These are phyloP conservation scores for Synchiropus splendidus DNA, from an alignment of 2,113 vertebrate species.

Conservation along the genomic window DNA sequence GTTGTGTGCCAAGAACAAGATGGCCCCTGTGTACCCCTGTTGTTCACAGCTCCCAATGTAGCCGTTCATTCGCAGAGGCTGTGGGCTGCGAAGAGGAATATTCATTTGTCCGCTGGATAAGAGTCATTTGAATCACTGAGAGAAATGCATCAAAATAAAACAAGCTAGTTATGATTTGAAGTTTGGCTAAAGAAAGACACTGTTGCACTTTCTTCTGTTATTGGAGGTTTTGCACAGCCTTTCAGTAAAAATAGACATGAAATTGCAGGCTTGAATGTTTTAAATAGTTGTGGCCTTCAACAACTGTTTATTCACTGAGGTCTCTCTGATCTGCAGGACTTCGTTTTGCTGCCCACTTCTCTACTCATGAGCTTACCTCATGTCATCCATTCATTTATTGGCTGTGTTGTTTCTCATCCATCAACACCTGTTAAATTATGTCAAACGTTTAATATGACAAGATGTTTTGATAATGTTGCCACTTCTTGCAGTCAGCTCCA, in stretches of 20 bases:
- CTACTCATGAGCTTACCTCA: too few relatives aligned
- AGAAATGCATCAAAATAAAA: too few relatives aligned
- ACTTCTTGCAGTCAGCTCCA: too few relatives aligned
- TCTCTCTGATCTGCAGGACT: constrained; percentile 15
- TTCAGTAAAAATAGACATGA: constrained; percentile 39
- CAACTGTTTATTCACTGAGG: constrained; percentile 13
- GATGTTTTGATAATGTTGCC: too few relatives aligned
- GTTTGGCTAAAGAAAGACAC: background rate
- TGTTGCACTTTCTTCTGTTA: constrained; percentile 12
- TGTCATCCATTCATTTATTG: too few relatives aligned
- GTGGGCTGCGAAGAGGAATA: too few relatives aligned
- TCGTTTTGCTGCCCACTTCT: constrained; percentile 2
- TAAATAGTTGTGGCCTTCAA: constrained; percentile 42
- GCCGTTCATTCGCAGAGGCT: constrained; percentile 37
- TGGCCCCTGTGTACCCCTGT: constrained; percentile 37
- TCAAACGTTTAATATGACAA: too few relatives aligned
- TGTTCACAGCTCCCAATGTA: constrained; percentile 23
- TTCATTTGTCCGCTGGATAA: constrained; percentile 2
- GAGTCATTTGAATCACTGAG: too few relatives aligned
- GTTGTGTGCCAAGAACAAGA: constrained; percentile 32
- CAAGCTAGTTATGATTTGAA: too few relatives aligned
- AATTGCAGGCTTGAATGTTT: constrained; percentile 46
- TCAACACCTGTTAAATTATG: too few relatives aligned
- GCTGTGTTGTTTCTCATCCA: too few relatives aligned
- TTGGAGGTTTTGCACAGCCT: constrained; percentile 15